Evolutionary conservation across 2,113 vertebrate genomes (phyloP).

Genomic region (Cnemophilus loriae): DNA sequence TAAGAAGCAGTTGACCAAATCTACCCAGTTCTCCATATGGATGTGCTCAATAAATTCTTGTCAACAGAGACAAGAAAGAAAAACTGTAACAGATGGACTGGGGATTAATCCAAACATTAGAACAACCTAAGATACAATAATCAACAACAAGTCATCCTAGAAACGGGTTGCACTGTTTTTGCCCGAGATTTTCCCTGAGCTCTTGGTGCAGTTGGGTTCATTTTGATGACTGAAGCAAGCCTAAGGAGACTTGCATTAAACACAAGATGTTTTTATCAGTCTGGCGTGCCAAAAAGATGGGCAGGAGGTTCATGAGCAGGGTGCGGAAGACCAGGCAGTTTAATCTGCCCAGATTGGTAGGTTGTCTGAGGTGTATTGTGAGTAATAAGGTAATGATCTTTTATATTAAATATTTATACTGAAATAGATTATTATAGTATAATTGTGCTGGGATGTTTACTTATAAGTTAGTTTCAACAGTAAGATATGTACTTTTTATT

Average conservation of each 20-base stretch:
- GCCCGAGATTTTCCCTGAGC: not conserved
- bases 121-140: not conserved
- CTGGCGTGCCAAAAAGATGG: conserved; percentile 82
- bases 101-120: conserved; percentile 40
- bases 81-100: conserved; percentile 48
- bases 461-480: not conserved
- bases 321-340: conserved; percentile 78
- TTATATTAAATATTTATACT: not conserved
- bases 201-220: not conserved
- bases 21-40: not conserved
- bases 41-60: not conserved
- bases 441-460: not conserved
- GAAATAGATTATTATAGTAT: not conserved
- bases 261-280: conserved; percentile 77
- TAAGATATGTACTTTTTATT: not conserved
- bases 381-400: not conserved
- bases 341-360: conserved; percentile 74
- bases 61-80: not conserved
- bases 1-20: not conserved
- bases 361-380: conserved; percentile 23
- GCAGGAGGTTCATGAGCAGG: conserved; percentile 79
- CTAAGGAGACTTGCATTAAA: not conserved
- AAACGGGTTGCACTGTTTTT: not conserved
- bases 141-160: not conserved
- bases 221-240: conserved; percentile 4